Percentiles rank a stretch among this genome's conserved stretches.
Evolutionary conservation across 1,140 invertebrate species (phyloP).

Genomic region (Oryctes rhinoceros): DNA sequence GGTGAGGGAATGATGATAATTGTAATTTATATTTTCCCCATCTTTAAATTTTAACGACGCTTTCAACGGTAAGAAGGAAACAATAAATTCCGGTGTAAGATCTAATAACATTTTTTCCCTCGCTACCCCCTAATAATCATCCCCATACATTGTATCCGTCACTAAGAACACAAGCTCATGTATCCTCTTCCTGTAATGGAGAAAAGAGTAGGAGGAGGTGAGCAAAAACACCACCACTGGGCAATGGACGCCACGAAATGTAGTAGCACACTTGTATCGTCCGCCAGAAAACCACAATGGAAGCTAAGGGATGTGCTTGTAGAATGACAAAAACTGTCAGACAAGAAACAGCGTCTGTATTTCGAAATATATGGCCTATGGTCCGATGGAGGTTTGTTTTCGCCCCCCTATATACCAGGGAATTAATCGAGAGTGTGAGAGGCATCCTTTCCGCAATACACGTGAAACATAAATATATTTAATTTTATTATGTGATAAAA

Average conservation of each 20-base stretch:
- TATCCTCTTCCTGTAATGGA: too few relatives aligned
- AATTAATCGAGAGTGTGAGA: background rate
- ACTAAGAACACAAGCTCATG: too few relatives aligned
- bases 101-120: too few relatives aligned
- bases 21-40: background rate
- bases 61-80: too few relatives aligned
- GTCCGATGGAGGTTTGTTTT: slow-evolving; percentile 31
- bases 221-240: slow-evolving; percentile 22
- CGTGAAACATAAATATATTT: slow-evolving; percentile 24
- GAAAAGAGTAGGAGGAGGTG: background rate
- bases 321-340: slow-evolving; percentile 49
- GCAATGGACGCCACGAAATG: slow-evolving; percentile 46
- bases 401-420: background rate
- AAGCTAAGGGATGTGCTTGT: slow-evolving; percentile 47
- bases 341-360: slow-evolving; percentile 50
- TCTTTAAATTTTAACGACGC: too few relatives aligned
- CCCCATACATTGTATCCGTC: too few relatives aligned
- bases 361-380: slow-evolving; percentile 46
- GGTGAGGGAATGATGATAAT: background rate
- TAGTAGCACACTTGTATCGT: slow-evolving; percentile 48
- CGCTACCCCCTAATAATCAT: too few relatives aligned
- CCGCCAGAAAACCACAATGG: slow-evolving; percentile 49
- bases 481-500: slow-evolving; percentile 10
- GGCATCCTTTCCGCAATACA: background rate
- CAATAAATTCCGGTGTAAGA: too few relatives aligned